Evolutionary conservation across 2,888 invertebrate genomes (phyloP), one percentile per base, ranked within the genome.

Genomic region (Xylocampa areola): DNA sequence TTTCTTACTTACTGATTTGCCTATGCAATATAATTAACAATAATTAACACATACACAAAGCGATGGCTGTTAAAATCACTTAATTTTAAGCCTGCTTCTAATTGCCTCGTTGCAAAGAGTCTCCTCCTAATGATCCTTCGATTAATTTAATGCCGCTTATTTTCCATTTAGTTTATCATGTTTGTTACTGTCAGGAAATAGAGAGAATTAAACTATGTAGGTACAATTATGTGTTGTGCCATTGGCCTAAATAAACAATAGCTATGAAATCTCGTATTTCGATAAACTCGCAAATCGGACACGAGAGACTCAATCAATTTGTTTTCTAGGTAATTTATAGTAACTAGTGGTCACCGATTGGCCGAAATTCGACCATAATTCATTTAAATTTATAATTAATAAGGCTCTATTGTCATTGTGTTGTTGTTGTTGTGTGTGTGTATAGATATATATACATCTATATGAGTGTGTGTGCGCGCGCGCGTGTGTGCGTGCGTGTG

Each of bases 61-160:
- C n/a, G n/a, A n/a, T n/a, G n/a, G n/a, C n/a, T n/a, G n/a, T n/a
- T n/a, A n/a, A n/a, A 23, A 1, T 23, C 5, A 4, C 23, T 23
- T 8, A 23, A 32, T 16, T 29, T 37, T 5, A 11, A 40, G n/a
- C n/a, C 23, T 19, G 14, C n/a, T 45, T 11, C n/a, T 33, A 61
- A 64, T 45, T 33, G 13, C 13, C 6, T 35, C 7, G 13, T 30
- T n/a, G 40, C 21, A 30, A 54, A 27, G 30, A 14, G 10, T 16
- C 21, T n/a, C 11, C 1, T 36, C 14, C n/a, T 61, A 45, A 54
- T n/a, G 35, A 21, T 7, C 3, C 23, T 45, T 10, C 8, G 7
- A 45, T 63, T 54, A 52, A 29, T 29, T 25, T 64, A 54, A 54
- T 45, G 45, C 13, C 39, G 13, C 11, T 21, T 41, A 25, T 29